A percentile compares a stretch with the other conserved stretches of the same genome.
phyloP scores from a whole-genome alignment of 2,113 vertebrate genomes.

The Bubo bubo region DNA sequence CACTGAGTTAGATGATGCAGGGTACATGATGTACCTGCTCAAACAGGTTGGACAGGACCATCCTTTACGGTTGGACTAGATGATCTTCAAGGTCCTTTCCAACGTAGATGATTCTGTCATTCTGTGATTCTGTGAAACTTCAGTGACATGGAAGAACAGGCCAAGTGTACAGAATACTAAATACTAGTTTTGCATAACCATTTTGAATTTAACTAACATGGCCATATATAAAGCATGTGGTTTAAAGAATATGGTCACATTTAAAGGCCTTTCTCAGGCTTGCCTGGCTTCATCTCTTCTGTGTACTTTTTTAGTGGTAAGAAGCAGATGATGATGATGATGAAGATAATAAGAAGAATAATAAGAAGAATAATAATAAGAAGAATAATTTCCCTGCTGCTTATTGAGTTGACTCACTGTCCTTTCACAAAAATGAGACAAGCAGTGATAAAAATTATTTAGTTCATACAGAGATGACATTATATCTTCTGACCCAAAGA shows the following conservation, averaged over 20 bases:
- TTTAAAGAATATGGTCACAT: background rate
- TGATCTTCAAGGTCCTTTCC: no score
- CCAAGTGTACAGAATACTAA: background rate
- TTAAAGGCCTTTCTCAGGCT: background rate
- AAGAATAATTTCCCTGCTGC: background rate
- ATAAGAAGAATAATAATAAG: background rate
- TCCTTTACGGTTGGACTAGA: no score
- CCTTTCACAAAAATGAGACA: background rate
- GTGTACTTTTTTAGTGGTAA: background rate
- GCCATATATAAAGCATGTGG: background rate
- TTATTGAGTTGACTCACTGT: background rate
- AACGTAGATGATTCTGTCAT: no score
- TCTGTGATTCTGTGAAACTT: background rate
- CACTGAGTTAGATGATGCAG: background rate
- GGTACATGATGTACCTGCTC: background rate
- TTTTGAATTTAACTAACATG: background rate
- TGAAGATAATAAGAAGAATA: no score
- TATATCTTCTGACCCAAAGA: background rate
- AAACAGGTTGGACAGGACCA: background rate
- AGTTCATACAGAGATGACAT: background rate
- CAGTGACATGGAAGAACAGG: background rate
- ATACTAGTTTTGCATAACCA: background rate
- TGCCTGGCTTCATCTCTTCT: background rate
- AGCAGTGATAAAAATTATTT: background rate
- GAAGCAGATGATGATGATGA: background rate